Evolutionary conservation across 2,888 invertebrate genomes (phyloP).

Genomic region (Melanophora roralis): DNA sequence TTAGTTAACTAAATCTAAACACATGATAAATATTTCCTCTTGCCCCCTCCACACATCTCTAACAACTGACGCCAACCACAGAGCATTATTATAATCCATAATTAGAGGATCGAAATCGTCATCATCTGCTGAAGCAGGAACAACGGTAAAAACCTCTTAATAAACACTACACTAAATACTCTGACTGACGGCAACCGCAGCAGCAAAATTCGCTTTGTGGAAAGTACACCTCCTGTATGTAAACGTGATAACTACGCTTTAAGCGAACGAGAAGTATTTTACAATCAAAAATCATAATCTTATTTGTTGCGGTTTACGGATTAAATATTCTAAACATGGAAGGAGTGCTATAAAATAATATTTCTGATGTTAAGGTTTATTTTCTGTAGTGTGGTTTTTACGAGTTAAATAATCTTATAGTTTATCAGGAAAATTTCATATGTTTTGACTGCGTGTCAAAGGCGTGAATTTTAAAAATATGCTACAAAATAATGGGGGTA

Average conservation of each 20-base stretch:
- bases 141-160: conserved; percentile 12
- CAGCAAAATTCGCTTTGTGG: not conserved
- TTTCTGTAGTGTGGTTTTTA: conserved; percentile 18
- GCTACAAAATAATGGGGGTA: conserved; percentile 31
- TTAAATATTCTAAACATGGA: conserved; percentile 63
- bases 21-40: conserved; percentile 27
- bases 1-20: conserved; percentile 24
- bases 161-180: conserved; percentile 24
- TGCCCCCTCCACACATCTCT: conserved; percentile 5
- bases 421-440: conserved; percentile 33
- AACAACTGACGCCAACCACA: conserved; percentile 62
- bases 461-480: conserved; percentile 56
- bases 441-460: conserved; percentile 58
- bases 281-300: conserved; percentile 67
- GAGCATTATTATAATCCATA: conserved; percentile 38
- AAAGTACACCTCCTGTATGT: no score
- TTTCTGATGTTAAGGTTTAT: not conserved
- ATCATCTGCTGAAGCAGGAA: not conserved
- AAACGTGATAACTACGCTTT: not conserved
- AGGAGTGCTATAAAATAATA: not conserved
- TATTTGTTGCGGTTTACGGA: conserved; percentile 73
- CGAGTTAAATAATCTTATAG: conserved; percentile 36
- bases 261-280: conserved; percentile 3
- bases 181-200: not conserved
- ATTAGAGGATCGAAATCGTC: not conserved